Percentiles rank a stretch among this genome's conserved stretches.
phyloP scores from a whole-genome alignment of 2,113 vertebrate genomes.

The Myodes glareolus region DNA sequence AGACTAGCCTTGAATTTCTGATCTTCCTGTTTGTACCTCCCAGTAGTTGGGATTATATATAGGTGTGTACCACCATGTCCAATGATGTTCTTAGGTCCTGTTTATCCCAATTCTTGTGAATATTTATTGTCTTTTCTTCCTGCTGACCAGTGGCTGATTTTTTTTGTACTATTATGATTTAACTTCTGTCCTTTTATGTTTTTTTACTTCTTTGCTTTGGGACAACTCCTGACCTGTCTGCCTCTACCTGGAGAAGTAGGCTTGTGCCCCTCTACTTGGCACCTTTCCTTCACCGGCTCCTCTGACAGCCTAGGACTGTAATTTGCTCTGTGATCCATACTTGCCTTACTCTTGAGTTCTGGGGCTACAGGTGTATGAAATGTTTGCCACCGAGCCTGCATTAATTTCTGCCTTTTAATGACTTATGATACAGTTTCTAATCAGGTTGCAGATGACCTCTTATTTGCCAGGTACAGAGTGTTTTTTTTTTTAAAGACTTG shows the following conservation, averaged over 20 bases:
- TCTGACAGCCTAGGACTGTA: not conserved
- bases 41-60: not conserved
- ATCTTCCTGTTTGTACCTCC: not conserved
- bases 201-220: not conserved
- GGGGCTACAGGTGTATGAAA: not conserved
- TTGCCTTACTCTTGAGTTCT: not conserved
- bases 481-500: not conserved
- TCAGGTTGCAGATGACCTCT: not conserved
- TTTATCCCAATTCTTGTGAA: not conserved
- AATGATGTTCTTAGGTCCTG: not conserved
- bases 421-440: not conserved
- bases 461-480: not conserved
- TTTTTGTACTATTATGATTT: not conserved
- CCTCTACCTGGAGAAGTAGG: not conserved
- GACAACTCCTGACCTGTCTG: too few species aligned
- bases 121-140: too few species aligned
- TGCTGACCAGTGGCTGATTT: not conserved
- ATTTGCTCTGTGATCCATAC: not conserved
- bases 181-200: not conserved
- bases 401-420: not conserved
- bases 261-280: not conserved
- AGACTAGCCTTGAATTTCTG: not conserved
- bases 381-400: not conserved
- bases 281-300: not conserved
- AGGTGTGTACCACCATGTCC: not conserved